Percentiles rank a stretch among this genome's conserved stretches.
These are phyloP conservation scores for Protophormia terraenovae DNA, from an alignment of 2,888 invertebrate species.

Conservation along the genomic window DNA sequence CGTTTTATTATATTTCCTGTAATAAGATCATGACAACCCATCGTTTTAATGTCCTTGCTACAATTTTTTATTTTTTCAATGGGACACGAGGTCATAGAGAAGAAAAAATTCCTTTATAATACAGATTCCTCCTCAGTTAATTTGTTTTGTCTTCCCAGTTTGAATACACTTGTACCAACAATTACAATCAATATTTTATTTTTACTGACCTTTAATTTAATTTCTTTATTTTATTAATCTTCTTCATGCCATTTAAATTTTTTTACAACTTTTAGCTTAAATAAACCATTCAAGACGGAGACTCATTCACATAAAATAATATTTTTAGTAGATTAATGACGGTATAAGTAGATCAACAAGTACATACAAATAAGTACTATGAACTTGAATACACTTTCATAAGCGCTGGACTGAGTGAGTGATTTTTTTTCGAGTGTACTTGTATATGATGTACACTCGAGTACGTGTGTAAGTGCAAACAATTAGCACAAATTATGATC, in stretches of 20 bases:
- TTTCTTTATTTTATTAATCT: not conserved
- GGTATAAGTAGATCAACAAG: slow-evolving; percentile 11
- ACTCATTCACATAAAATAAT: not conserved
- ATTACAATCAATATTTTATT: not conserved
- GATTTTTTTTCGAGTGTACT: not conserved
- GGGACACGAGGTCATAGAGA: too few species aligned
- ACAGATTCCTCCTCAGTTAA: not conserved
- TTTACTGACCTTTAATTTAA: slow-evolving; percentile 3
- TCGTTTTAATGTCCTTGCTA: too few species aligned
- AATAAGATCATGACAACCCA: too few species aligned
- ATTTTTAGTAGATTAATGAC: not conserved
- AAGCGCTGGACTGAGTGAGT: not conserved
- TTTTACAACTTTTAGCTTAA: not conserved
- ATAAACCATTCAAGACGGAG: not conserved
- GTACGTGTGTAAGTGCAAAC: not conserved
- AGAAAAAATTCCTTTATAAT: not conserved
- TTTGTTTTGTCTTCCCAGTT: not conserved
- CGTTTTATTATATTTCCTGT: too few species aligned
- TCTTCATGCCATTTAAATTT: not conserved
- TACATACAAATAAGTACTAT: too few species aligned
- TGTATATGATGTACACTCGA: not conserved
- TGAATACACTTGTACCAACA: not conserved
- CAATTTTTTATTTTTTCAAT: too few species aligned
- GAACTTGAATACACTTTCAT: slow-evolving; percentile 34
- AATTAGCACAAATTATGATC: slow-evolving; percentile 15